phyloP scores from a whole-genome alignment of 1,140 invertebrate genomes.

The Diorhabda elongata region DNA sequence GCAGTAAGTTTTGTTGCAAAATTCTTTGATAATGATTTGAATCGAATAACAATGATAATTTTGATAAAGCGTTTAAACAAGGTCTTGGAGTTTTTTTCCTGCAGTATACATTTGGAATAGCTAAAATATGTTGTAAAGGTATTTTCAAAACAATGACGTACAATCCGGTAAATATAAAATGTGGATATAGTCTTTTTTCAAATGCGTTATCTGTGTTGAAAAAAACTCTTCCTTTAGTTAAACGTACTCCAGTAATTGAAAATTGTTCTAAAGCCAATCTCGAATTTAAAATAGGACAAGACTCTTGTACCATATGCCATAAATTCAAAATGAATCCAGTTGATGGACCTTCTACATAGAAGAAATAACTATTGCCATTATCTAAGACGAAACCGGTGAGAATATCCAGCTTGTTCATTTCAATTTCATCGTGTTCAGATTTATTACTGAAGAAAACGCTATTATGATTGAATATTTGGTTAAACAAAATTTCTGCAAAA shows the following conservation, averaged over 20 bases:
- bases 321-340: constrained; percentile 26
- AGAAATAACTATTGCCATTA: constrained; percentile 23
- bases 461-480: constrained; percentile 17
- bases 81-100: constrained; percentile 4
- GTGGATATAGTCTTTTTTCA: constrained; percentile 22
- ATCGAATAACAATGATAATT: constrained; percentile 31
- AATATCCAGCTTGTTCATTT: constrained; percentile 13
- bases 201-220: constrained; percentile 28
- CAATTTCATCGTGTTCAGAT: background rate
- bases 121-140: constrained; percentile 31
- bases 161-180: constrained; percentile 16
- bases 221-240: constrained; percentile 18
- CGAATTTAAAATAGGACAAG: background rate
- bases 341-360: constrained; percentile 26
- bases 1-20: constrained; percentile 32
- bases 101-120: constrained; percentile 2
- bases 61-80: constrained; percentile 35
- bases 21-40: constrained; percentile 24
- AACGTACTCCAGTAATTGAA: background rate
- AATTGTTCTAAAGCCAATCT: background rate
- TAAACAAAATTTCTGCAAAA: constrained; percentile 8
- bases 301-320: constrained; percentile 18
- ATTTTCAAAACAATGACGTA: constrained; percentile 23
- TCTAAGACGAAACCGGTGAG: constrained; percentile 29
- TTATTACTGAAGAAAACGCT: background rate